phyloP scores from a whole-genome alignment of 1,140 invertebrate species.

The Dolichoris vasculosae region DNA sequence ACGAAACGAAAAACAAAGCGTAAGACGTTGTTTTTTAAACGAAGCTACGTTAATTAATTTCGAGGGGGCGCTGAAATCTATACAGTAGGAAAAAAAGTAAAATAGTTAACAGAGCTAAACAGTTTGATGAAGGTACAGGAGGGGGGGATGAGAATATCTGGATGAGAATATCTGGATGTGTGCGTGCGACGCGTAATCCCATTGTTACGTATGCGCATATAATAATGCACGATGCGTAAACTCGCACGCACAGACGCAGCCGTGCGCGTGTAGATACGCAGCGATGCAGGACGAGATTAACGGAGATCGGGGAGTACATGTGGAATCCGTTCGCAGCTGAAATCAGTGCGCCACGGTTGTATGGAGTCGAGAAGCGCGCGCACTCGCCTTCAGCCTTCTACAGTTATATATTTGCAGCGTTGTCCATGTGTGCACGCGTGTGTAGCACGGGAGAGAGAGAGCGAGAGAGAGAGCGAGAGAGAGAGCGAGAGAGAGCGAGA shows the following conservation, averaged over 20 bases:
- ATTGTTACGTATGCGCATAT: background rate
- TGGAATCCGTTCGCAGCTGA: too few relatives aligned
- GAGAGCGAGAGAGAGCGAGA: background rate
- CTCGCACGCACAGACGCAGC: too few relatives aligned
- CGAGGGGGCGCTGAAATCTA: background rate
- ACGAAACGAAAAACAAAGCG: too few relatives aligned
- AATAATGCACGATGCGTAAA: too few relatives aligned
- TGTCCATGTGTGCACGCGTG: too few relatives aligned
- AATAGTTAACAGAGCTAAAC: background rate
- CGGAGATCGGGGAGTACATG: background rate
- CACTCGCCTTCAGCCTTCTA: background rate
- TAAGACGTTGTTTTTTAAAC: too few relatives aligned
- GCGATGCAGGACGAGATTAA: too few relatives aligned
- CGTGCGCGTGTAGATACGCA: too few relatives aligned
- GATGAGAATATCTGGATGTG: too few relatives aligned
- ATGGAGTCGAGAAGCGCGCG: background rate
- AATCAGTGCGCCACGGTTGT: too few relatives aligned
- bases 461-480: background rate
- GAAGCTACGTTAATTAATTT: background rate
- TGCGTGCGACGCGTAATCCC: background rate
- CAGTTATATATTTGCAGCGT: background rate
- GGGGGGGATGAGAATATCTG: too few relatives aligned
- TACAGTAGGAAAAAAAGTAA: background rate
- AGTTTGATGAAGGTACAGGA: background rate
- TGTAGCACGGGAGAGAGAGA: background rate